Base-by-base conservation (phyloP, 2,113 vertebrate species). In the Hystrix brachyura region DNA sequence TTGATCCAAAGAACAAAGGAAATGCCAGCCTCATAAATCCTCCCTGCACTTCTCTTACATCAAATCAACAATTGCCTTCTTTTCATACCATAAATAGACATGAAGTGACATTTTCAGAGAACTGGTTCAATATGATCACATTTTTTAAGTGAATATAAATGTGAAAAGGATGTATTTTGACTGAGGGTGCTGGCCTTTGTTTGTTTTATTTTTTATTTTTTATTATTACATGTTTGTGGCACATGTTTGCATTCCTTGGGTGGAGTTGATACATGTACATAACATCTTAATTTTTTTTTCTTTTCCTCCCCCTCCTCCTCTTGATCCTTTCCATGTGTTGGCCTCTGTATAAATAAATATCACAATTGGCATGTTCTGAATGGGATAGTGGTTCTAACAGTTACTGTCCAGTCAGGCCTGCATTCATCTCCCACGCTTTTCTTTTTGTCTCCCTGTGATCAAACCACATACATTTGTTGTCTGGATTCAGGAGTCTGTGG, bases 1-100 rank as follows among this genome's bases (percentile, higher is more conserved):
- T 82, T 94, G 71, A 94, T 87, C 55, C 87, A 62, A 94, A 95
- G 72, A 89, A 94, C 60, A 96, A 97, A 95, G 72, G 48, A 97
- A 91, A 95, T 90, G 34, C 27, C 32, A 14, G 32, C 21, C 29
- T 92, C 79, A 55, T 76, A 93, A 96, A 96, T 95, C 74, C 72
- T 94, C 29, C 46, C 71, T 69, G 88, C 57, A 23, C 23, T 88
- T 74, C 53, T 65, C 86, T 86, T 55, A 91, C 13, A 85, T 81
- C 85, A 95, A 64, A 86, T 88, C 59, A 19, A 59, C 85, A 59
- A 88, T 23, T 18, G 72, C 38, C 67, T 95, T 57, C 91, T 96
- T 90, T 94, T 92, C 65, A 90, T 94, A 87, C 59, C 48, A 67
- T 65, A 80, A 92, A 84, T 62, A 94, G 43, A 91, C 72, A 29